Conservation (phyloP, 2,888 invertebrate species). For the Orgyia antiqua region DNA sequence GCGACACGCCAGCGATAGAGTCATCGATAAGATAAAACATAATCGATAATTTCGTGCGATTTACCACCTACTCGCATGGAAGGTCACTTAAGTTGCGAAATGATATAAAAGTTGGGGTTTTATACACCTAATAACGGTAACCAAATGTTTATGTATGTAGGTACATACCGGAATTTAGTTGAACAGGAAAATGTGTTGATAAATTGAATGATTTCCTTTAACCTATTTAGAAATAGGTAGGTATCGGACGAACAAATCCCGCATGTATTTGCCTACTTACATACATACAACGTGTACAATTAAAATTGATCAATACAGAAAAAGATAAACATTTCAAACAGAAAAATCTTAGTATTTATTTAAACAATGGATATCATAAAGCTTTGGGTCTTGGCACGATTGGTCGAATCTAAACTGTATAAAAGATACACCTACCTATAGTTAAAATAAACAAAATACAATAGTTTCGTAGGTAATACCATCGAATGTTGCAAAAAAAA, state of each 20-base stretch:
- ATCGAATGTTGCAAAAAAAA: too few relatives aligned
- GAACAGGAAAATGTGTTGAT: slow-evolving; percentile 21
- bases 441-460: too few relatives aligned
- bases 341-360: too few relatives aligned
- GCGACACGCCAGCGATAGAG: slow-evolving; percentile 67
- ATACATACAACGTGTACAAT: slow-evolving; percentile 6
- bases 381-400: too few relatives aligned
- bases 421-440: too few relatives aligned
- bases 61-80: slow-evolving; percentile 59
- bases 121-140: too few relatives aligned
- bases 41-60: slow-evolving; percentile 72
- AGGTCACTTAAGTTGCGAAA: slow-evolving; percentile 67
- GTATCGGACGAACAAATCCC: background rate
- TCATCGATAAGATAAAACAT: slow-evolving; percentile 52
- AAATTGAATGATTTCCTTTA: slow-evolving; percentile 22
- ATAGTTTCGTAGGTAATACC: too few relatives aligned
- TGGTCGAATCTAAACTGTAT: too few relatives aligned
- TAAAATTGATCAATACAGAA: too few relatives aligned
- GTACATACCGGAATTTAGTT: slow-evolving; percentile 5
- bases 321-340: too few relatives aligned
- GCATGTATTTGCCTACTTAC: background rate
- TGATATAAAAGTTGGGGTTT: slow-evolving; percentile 40
- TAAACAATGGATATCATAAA: too few relatives aligned
- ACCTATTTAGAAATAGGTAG: slow-evolving; percentile 10
- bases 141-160: too few relatives aligned